A percentile compares a stretch with the other conserved stretches of the same genome.
Conservation (phyloP, 1,140 invertebrate genomes). For the Aphelenchoides fujianensis region DNA sequence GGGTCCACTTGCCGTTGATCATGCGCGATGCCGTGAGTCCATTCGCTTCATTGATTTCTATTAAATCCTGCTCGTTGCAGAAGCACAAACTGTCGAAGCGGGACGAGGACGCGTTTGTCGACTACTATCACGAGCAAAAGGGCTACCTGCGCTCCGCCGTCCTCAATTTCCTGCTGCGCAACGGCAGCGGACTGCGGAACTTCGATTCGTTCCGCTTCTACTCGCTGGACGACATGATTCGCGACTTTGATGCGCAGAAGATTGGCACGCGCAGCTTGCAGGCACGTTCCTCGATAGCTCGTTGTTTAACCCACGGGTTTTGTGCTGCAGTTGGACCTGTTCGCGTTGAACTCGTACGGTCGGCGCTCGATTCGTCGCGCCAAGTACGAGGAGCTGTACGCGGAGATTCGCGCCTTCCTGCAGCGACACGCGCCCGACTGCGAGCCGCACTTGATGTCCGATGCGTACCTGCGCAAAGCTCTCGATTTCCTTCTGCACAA, state of each 20-base stretch:
- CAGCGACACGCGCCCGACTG: slow-evolving; percentile 5
- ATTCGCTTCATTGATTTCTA: too few relatives aligned
- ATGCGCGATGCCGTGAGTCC: slow-evolving; percentile 75
- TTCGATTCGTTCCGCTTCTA: slow-evolving; percentile 48
- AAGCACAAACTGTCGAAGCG: slow-evolving; percentile 89
- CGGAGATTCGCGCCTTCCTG: slow-evolving; percentile 11
- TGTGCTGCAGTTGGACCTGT: slow-evolving; percentile 27
- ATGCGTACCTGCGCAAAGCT: slow-evolving; percentile 40
- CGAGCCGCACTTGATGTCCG: slow-evolving; percentile 20
- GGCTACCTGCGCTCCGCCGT: slow-evolving; percentile 53
- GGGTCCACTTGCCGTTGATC: slow-evolving; percentile 86
- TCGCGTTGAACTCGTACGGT: slow-evolving; percentile 18
- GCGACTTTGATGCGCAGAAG: slow-evolving; percentile 45
- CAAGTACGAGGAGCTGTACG: background rate
- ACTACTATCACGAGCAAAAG: slow-evolving; percentile 45
- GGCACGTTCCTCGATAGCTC: slow-evolving; percentile 42
- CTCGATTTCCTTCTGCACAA: slow-evolving; percentile 46
- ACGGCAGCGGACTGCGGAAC: slow-evolving; percentile 52
- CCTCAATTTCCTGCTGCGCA: slow-evolving; percentile 55
- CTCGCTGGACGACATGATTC: slow-evolving; percentile 51
- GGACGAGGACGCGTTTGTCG: slow-evolving; percentile 71
- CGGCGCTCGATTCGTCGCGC: slow-evolving; percentile 19
- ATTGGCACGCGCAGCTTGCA: slow-evolving; percentile 48
- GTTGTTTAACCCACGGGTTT: slow-evolving; percentile 1
- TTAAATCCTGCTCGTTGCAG: too few relatives aligned